Evolutionary conservation across 1,140 invertebrate genomes (phyloP).

Genomic region (Drosophila malerkotliana): DNA sequence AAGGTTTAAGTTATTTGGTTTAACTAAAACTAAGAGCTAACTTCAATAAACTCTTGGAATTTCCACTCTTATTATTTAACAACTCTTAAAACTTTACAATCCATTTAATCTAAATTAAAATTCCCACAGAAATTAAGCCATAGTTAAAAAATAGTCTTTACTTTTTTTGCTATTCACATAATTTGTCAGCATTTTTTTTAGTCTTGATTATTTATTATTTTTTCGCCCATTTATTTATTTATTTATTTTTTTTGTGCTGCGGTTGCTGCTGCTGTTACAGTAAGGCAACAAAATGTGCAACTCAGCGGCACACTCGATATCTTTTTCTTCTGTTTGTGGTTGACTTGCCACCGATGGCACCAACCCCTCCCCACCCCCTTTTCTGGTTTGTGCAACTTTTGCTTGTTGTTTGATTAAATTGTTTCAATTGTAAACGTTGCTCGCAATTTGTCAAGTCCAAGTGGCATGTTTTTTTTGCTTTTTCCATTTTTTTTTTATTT

Average conservation of each 20-base stretch:
- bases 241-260: conserved; percentile 9
- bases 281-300: conserved; percentile 37
- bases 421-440: conserved; percentile 74
- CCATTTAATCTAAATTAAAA: neutral
- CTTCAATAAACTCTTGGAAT: too few relatives aligned
- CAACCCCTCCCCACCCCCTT: neutral
- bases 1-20: too few relatives aligned
- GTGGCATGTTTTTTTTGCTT: conserved; percentile 59
- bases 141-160: neutral
- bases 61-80: neutral
- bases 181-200: conserved; percentile 19
- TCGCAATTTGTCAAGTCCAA: conserved; percentile 77
- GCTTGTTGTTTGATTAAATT: conserved; percentile 69
- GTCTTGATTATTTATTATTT: conserved; percentile 29
- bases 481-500: conserved; percentile 10
- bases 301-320: conserved; percentile 12
- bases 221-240: conserved; percentile 7
- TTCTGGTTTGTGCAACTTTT: conserved; percentile 15
- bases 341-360: conserved; percentile 30
- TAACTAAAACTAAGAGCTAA: too few relatives aligned
- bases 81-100: neutral
- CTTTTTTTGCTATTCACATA: conserved; percentile 6
- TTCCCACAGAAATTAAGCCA: neutral
- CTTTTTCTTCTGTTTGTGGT: conserved; percentile 8
- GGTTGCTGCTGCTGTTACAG: conserved; percentile 14